A percentile compares a stretch with the other conserved stretches of the same genome.
Evolutionary conservation across 2,113 vertebrate genomes (phyloP).

Genomic region (Scolopax mira): DNA sequence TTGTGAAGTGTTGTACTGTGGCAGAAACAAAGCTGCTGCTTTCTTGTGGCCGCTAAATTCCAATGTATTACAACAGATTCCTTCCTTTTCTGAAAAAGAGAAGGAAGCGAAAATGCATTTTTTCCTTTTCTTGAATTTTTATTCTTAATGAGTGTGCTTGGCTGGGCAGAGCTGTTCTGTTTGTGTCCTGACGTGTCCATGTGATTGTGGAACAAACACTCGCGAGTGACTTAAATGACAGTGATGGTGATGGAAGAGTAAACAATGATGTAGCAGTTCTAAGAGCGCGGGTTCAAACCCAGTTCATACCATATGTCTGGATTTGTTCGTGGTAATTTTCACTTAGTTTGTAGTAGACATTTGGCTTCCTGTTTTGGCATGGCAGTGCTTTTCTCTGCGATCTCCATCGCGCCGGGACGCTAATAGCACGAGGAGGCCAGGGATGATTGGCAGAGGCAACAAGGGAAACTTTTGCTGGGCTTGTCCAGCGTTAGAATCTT

Average conservation of each 20-base stretch:
- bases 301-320: constrained; percentile 37
- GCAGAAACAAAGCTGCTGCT: not conserved
- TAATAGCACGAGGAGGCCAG: not conserved
- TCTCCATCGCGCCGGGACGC: not conserved
- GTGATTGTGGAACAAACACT: constrained; percentile 32
- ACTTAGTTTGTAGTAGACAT: constrained; percentile 13
- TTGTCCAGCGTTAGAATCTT: not conserved
- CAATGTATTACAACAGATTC: not conserved
- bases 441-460: not conserved
- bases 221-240: not conserved
- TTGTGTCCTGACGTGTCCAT: not conserved
- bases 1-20: not conserved
- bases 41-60: constrained; percentile 12
- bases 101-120: not conserved
- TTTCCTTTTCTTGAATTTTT: not conserved
- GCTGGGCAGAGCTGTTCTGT: not conserved
- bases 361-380: constrained; percentile 53
- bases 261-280: constrained; percentile 53
- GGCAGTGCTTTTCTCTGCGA: not conserved
- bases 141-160: not conserved
- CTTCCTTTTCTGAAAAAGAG: not conserved
- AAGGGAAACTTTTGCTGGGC: not conserved
- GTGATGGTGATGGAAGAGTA: not conserved
- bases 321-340: not conserved
- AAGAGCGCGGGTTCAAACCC: not conserved